Base-by-base conservation (phyloP, 1,140 invertebrate species). In the Paracyclopina nana region DNA sequence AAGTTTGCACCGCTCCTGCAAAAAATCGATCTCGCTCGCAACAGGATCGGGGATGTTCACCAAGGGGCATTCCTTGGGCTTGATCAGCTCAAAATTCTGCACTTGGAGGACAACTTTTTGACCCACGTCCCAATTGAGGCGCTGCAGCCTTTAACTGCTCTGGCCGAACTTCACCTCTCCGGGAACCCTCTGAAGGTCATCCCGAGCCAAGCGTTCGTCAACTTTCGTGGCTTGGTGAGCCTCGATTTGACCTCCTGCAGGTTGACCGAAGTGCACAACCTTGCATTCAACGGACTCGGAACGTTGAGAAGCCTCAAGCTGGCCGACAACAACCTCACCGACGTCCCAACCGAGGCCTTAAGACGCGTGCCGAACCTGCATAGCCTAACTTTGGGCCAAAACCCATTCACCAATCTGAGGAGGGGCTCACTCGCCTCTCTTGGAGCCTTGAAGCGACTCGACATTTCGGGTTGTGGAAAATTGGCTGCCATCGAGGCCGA, bases 31-130 rank as follows among this genome's bases (percentile, higher is more conserved):
- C 16, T 48, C 12, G 28, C 25, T 29, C 20, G 28, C 16, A 48
- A 48, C 27, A 28, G 45, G 27, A 48, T 48, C 22, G 22, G 24
- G 9, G 20, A 27, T 28, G 16, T 48, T 12, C 14, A 20, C 18
- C 20, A 50, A 40, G 22, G 14, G 63, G 12, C 52, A 55, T 28
- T 20, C 27, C 24, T 49, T 52, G 28, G 52, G 14, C 54, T 65
- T 18, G 50, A 43, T 4, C 53, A 50, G 2, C 50, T 65, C 14
- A 52, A 57, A 18, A 57, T 31, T 11, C 52, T 64, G n/a, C 46
- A 56, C 24, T 44, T 64, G 25, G 50, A 56, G 8, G 51, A 60
- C 41, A 64, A 65, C 46, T 45, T 46, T n/a, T 45, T 62, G 9
- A 46, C 28, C 6, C 34, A 46, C 3, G 38, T 55, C 8, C 54